Evolutionary conservation across 2,797 vertebrate genomes (phyloP).

Genomic region (Micropoecilia bifurca): DNA sequence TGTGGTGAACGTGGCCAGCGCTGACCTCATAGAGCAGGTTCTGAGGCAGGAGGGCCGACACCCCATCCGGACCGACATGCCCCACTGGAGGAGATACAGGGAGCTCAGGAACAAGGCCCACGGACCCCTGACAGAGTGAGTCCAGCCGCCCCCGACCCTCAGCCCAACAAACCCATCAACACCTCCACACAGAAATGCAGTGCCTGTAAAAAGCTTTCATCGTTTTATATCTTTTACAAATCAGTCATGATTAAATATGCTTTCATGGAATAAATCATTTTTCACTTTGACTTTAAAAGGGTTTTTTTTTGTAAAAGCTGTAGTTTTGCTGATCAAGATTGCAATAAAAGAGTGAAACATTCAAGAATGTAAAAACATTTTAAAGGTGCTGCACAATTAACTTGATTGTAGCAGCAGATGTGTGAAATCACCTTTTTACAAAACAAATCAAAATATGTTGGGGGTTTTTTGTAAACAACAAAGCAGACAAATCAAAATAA

Average conservation of each 20-base stretch:
- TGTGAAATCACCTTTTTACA: background rate
- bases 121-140: slow-evolving; percentile 85
- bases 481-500: background rate
- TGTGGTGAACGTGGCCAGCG: slow-evolving; percentile 82
- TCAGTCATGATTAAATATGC: background rate
- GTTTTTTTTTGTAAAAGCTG: background rate
- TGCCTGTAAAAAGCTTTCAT: background rate
- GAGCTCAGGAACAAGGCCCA: slow-evolving; percentile 80
- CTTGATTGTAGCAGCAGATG: background rate
- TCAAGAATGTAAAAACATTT: background rate
- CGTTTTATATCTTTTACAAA: background rate
- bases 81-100: slow-evolving; percentile 84
- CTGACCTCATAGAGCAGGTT: slow-evolving; percentile 83
- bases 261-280: background rate
- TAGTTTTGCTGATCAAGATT: background rate
- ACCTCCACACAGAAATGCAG: background rate
- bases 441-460: background rate
- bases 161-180: background rate
- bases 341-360: background rate
- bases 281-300: background rate
- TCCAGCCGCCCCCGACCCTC: background rate
- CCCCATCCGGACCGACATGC: slow-evolving; percentile 81
- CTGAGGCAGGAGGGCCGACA: slow-evolving; percentile 81
- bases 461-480: background rate
- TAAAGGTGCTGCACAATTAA: background rate